These are phyloP conservation scores for Sebastes cheni DNA, from an alignment of 2,797 vertebrate genomes.

Conservation along the genomic window DNA sequence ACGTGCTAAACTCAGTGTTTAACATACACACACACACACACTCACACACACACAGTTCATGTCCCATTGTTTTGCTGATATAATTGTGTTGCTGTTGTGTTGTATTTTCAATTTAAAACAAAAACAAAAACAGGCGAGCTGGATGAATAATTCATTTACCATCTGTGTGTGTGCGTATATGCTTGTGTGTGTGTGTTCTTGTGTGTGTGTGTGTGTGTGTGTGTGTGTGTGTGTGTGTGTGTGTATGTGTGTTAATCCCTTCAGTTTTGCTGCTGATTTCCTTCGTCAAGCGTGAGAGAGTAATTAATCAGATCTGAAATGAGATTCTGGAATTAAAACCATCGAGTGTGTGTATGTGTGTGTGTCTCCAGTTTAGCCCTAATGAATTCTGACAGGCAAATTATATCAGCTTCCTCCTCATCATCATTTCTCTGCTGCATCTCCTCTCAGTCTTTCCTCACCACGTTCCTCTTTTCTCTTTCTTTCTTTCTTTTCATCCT, in stretches of 20 bases:
- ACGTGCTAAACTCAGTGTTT: not conserved
- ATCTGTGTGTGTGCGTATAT: conserved; percentile 4
- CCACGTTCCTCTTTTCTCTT: not conserved
- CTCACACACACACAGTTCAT: conserved; percentile 4
- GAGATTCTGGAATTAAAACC: conserved; percentile 75
- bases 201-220: conserved; percentile 25
- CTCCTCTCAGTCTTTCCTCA: not conserved
- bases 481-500: not conserved
- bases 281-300: conserved; percentile 75
- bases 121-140: conserved; percentile 41
- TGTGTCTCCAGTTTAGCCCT: conserved; percentile 40
- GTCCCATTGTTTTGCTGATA: conserved; percentile 27
- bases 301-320: conserved; percentile 78
- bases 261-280: conserved; percentile 72
- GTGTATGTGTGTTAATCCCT: conserved; percentile 54
- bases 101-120: conserved; percentile 51
- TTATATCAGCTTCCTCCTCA: conserved; percentile 66
- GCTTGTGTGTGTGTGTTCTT: not conserved
- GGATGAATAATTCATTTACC: conserved; percentile 62
- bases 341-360: conserved; percentile 11
- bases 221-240: conserved; percentile 6
- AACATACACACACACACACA: not conserved
- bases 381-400: conserved; percentile 76
- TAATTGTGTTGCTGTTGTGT: conserved; percentile 48
- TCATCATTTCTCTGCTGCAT: conserved; percentile 41